phyloP scores from a whole-genome alignment of 2,113 vertebrate genomes.

The Hippocampus guttulatus region DNA sequence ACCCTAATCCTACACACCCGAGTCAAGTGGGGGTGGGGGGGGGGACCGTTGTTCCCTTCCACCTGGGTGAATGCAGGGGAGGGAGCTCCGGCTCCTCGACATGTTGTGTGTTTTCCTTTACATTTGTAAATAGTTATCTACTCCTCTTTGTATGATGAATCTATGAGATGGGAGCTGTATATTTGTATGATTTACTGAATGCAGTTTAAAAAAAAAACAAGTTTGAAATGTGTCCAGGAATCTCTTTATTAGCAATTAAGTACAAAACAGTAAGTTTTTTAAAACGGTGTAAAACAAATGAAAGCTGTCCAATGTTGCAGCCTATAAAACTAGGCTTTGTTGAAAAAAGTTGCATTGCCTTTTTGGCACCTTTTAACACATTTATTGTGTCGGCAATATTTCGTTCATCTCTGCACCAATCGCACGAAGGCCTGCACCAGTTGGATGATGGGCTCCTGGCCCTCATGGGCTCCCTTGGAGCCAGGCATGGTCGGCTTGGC shows the following conservation, averaged over 20 bases:
- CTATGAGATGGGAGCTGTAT: conserved; percentile 20
- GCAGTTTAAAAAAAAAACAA: background rate
- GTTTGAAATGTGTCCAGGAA: conserved; percentile 2
- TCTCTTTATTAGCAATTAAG: conserved; percentile 62
- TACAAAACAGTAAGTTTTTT: conserved; percentile 42
- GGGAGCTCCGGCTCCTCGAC: conserved; percentile 33
- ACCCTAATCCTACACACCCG: too few species aligned
- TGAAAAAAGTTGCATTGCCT: conserved; percentile 15
- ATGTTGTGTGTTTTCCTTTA: conserved; percentile 32
- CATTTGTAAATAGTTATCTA: background rate
- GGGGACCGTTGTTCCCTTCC: too few species aligned
- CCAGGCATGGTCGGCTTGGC: conserved; percentile 73
- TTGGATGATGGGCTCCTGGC: conserved; percentile 92
- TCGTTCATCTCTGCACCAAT: conserved; percentile 84
- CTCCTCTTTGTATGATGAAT: too few species aligned
- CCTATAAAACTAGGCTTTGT: conserved; percentile 72
- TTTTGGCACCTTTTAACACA: conserved; percentile 19
- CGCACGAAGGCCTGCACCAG: conserved; percentile 92
- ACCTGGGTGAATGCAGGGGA: too few species aligned
- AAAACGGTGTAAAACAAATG: conserved; percentile 1
- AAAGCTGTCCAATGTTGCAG: conserved; percentile 29
- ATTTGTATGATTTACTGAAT: conserved; percentile 42
- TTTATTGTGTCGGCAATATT: conserved; percentile 2
- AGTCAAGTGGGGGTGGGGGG: too few species aligned
- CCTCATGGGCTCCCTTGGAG: conserved; percentile 81